Evolutionary conservation across 2,888 invertebrate species (phyloP).

Genomic region (Idaea straminata): DNA sequence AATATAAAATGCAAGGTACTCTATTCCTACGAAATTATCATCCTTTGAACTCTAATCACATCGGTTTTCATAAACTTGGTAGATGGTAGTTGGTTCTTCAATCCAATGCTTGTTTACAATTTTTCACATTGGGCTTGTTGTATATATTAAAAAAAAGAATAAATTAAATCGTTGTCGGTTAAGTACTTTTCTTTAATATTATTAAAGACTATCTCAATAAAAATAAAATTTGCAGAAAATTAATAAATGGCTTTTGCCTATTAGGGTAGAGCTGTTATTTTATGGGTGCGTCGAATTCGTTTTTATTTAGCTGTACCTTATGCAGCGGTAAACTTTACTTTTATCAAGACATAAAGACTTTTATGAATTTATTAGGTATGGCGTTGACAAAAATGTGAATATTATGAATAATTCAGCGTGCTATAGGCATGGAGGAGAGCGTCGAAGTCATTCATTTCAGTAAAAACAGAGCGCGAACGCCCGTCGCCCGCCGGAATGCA

Average conservation of each 20-base stretch:
- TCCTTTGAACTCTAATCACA: not conserved
- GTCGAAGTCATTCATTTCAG: conserved; percentile 46
- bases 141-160: no score
- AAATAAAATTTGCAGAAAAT: not conserved
- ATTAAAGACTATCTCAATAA: not conserved
- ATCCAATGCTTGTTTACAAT: no score
- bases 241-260: not conserved
- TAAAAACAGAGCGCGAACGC: conserved; percentile 59
- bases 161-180: no score
- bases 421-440: conserved; percentile 71
- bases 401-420: conserved; percentile 80
- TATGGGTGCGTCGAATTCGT: not conserved
- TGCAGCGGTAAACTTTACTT: conserved; percentile 73
- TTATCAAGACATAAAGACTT: conserved; percentile 79
- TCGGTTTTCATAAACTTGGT: not conserved
- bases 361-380: conserved; percentile 76
- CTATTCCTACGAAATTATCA: not conserved
- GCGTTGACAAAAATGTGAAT: conserved; percentile 80
- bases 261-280: not conserved
- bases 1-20: conserved; percentile 7
- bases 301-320: conserved; percentile 41
- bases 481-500: conserved; percentile 67
- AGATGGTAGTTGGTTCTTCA: no score
- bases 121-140: no score
- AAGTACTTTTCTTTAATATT: not conserved